Conservation (phyloP, 2,888 invertebrate genomes). For the Sinelater perroti region DNA sequence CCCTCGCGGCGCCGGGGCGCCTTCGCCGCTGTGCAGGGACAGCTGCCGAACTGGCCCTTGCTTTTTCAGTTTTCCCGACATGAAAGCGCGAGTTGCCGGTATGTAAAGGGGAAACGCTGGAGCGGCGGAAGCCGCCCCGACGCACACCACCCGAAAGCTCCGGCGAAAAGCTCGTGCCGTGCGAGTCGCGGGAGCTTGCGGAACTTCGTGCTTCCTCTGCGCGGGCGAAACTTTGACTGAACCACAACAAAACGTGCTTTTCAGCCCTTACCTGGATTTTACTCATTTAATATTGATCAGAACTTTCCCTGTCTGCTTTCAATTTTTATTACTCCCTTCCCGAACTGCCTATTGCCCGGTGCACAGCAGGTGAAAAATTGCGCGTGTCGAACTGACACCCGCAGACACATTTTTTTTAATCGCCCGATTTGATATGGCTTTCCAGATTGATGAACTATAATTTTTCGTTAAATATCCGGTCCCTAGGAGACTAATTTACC, state of each 20-base stretch:
- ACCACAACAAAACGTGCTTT: slow-evolving; percentile 48
- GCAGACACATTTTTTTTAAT: no score
- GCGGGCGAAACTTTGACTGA: slow-evolving; percentile 57
- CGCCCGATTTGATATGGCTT: no score
- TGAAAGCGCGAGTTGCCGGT: not conserved
- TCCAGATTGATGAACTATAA: no score
- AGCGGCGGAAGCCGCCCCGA: not conserved
- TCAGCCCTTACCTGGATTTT: slow-evolving; percentile 49
- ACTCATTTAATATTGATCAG: slow-evolving; percentile 60
- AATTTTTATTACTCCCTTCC: slow-evolving; percentile 43
- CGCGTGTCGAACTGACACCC: not conserved
- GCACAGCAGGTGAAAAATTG: not conserved
- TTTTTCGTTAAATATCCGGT: no score
- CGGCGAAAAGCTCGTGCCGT: slow-evolving; percentile 25
- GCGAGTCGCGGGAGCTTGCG: slow-evolving; percentile 33
- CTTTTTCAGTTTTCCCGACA: slow-evolving; percentile 17
- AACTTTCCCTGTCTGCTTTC: slow-evolving; percentile 56
- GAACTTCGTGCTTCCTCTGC: slow-evolving; percentile 44
- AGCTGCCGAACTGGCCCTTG: slow-evolving; percentile 55
- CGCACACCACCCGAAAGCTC: slow-evolving; percentile 10
- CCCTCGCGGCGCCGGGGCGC: slow-evolving; percentile 44
- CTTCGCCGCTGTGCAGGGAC: slow-evolving; percentile 53
- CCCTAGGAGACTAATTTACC: no score
- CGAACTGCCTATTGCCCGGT: slow-evolving; percentile 10
- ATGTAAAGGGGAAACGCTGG: not conserved